A percentile compares a stretch with the other conserved stretches of the same genome.
Evolutionary conservation across 53 echinoderm and acorn worm species (phyloP).

Genomic region (Holothuria scabra): DNA sequence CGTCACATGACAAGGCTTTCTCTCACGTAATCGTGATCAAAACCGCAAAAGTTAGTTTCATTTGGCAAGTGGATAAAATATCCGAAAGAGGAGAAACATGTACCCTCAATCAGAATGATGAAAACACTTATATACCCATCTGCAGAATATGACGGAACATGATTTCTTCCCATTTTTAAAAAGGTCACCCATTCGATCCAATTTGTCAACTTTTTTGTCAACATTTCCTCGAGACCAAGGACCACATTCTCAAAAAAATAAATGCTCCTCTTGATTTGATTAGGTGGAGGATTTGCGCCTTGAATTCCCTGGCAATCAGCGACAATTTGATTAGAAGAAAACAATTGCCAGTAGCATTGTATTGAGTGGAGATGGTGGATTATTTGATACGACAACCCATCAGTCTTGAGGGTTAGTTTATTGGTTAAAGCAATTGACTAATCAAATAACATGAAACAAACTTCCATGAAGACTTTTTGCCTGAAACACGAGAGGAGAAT

Average conservation of each 20-base stretch:
- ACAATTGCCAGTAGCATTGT: constrained; percentile 45
- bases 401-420: constrained; percentile 28
- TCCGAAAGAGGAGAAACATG: too few relatives aligned
- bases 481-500: too few relatives aligned
- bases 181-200: constrained; percentile 47
- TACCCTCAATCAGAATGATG: too few relatives aligned
- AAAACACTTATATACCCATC: too few relatives aligned
- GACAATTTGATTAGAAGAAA: constrained; percentile 49
- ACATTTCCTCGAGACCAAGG: constrained; percentile 33
- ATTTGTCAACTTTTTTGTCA: constrained; percentile 44
- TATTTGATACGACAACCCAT: constrained; percentile 47
- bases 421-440: constrained; percentile 32
- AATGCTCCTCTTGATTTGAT: constrained; percentile 40
- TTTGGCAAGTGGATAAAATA: too few relatives aligned
- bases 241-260: constrained; percentile 28
- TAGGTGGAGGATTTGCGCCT: constrained; percentile 38
- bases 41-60: too few relatives aligned
- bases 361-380: constrained; percentile 27
- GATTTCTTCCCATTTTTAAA: constrained; percentile 25
- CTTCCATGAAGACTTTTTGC: constrained; percentile 2
- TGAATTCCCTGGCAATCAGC: constrained; percentile 46
- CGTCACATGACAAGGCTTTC: too few relatives aligned
- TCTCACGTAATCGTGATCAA: too few relatives aligned
- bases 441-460: constrained; percentile 23
- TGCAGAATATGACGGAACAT: constrained; percentile 17